Evolutionary conservation across 2,797 vertebrate genomes (phyloP), one percentile per base, ranked within the genome.

Genomic region (Hydrolagus colliei): DNA sequence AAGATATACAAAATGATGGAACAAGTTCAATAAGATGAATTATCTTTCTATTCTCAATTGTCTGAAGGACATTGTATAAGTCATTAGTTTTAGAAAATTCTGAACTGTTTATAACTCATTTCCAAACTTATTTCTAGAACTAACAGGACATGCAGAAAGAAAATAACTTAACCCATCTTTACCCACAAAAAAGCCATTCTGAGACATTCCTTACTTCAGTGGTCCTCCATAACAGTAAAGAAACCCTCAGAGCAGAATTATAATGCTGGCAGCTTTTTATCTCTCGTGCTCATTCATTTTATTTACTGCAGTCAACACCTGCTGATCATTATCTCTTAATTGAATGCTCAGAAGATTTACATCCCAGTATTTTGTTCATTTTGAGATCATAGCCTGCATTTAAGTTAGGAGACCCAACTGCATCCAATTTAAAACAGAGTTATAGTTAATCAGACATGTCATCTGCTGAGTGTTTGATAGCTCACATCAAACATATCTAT

Each of bases 401-500:
- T 68, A 32, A 84, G 27, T 71, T 20, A 68, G 16, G 65, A 63
- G 71, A 84, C 67, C 27, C 10, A 71, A 84, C 71, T 84, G 63
- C 63, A 71, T 18, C 79, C 63, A 84, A 84, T 84, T 84, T 84
- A 41, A 84, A 35, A 84, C 41, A 67, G 67, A 84, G 71, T 84
- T 84, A 84, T 20, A 35, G 32, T 84, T 84, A 84, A 84, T 84
- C 79, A 84, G 71, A 32, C 79, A 35, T 41, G 16, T 35, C 67
- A 32, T 84, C 41, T 71, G 62, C 79, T 68, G 10, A 16, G 27
- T 71, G 62, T n/a, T 35, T 52, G 18, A 18, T 84, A 67, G 22
- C 22, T 65, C 22, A 67, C 4, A 32, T 67, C 61, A 14, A 67
- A 80, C 67, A 9, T 18, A 41, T 61, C 65, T 32, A 32, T 22